These are phyloP conservation scores for Sussaba pulchella DNA, from an alignment of 2,888 invertebrate genomes.

Conservation along the genomic window DNA sequence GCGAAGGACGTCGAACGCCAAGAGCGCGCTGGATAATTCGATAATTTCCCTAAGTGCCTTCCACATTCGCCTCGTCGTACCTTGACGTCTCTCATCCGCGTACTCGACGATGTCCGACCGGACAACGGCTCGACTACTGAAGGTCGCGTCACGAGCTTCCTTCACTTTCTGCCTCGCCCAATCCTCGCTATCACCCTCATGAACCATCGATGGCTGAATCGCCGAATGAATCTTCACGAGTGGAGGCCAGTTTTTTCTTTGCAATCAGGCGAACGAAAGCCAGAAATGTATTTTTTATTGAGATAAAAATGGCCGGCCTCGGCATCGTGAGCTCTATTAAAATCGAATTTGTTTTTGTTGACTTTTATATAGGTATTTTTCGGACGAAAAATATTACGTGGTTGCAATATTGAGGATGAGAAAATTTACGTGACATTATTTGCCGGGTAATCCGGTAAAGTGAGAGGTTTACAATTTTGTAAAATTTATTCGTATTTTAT, in stretches of 20 bases:
- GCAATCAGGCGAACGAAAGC: no score
- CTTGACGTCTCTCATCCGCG: conserved; percentile 19
- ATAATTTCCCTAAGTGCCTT: conserved; percentile 69
- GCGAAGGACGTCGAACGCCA: conserved; percentile 64
- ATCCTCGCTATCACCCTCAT: not conserved
- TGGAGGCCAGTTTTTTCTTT: no score
- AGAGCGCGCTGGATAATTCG: conserved; percentile 65
- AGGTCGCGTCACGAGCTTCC: conserved; percentile 26
- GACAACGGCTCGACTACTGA: conserved; percentile 26
- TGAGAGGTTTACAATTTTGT: not conserved
- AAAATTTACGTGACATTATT: no score
- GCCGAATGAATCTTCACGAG: not conserved
- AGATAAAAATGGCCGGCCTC: no score
- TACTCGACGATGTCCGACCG: conserved; percentile 33
- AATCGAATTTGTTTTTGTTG: no score
- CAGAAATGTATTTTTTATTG: no score
- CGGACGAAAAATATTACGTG: no score
- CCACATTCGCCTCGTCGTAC: conserved; percentile 56
- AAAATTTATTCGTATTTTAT: not conserved
- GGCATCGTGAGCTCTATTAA: no score
- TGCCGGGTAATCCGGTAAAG: no score
- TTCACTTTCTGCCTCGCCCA: conserved; percentile 4
- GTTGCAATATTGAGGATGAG: no score
- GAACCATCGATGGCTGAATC: conserved; percentile 1
- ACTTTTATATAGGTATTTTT: no score